Base-by-base conservation (phyloP, 2,113 vertebrate genomes). In the Rhinogobius similis region DNA sequence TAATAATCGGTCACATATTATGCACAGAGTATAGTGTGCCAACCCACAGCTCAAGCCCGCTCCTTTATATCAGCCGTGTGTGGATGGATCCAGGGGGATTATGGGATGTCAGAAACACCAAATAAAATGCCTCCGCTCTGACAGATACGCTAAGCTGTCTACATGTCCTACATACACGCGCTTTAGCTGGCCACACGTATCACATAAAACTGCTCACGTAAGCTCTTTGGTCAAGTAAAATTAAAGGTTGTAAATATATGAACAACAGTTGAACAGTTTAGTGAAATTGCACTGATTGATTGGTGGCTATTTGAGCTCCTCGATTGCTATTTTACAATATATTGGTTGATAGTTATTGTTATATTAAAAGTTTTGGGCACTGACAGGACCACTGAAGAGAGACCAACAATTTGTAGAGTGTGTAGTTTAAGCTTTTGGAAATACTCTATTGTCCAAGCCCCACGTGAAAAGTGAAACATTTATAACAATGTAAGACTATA, bases 121-220 rank as follows among this genome's bases (percentile, higher is more conserved):
- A 82, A 87, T 84, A 86, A 82, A 73, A 83, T 72, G 68, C 44
- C 73, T 59, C 71, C 71, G 73, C 70, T 78, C 68, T 82, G 83
- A 85, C 76, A 83, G 81, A 78, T 68, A 81, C 1, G 41, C 62
- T 78, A 78, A 83, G 70, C 79, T 69, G 41, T 67, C 70, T 76
- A 70, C 64, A 79, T 84, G 61, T 81, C 73, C 53, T 63, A 67
- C 48, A 63, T 63, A 63, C 62, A 63, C 82, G 38, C 63, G 80
- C 69, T 67, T 58, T 68, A 50, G 83, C 29, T 38, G 38, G 12
- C 21, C 36, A 24, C n/a, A 43, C 62, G 16, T n/a, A 50, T 16
- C 46, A 50, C 46, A 50, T 50, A 21, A 50, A 50, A 6, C 43
- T 46, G 43, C 43, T 46, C 43, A 20, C 16, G 18, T 18, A 46